Conservation (phyloP, 2,113 vertebrate species). For the Grammomys surdaster region DNA sequence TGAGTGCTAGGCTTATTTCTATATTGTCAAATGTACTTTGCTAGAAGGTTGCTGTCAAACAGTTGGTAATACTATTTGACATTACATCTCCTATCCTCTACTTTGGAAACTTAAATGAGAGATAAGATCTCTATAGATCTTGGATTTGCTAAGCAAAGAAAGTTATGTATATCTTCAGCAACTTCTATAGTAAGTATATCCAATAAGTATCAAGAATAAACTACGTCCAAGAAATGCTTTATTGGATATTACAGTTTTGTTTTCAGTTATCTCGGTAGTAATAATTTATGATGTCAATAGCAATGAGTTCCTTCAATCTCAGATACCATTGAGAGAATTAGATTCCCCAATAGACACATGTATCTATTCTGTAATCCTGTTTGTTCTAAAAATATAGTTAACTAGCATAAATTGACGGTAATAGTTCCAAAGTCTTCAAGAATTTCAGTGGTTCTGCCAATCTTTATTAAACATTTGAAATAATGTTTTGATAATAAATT, state of each 20-base stretch:
- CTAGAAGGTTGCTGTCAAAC: not conserved
- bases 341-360: not conserved
- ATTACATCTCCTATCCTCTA: not conserved
- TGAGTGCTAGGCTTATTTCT: not conserved
- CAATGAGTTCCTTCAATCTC: not conserved
- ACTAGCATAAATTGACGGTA: slow-evolving; percentile 59
- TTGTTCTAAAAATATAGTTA: slow-evolving; percentile 65
- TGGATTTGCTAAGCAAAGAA: not conserved
- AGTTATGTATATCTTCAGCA: not conserved
- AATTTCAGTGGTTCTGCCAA: slow-evolving; percentile 19
- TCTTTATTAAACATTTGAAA: slow-evolving; percentile 74
- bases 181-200: not conserved
- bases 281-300: not conserved
- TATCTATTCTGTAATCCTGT: not conserved
- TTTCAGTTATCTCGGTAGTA: not conserved
- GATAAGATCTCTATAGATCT: not conserved
- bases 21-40: not conserved
- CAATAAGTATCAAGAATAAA: not conserved
- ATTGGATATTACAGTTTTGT: not conserved
- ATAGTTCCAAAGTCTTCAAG: slow-evolving; percentile 6
- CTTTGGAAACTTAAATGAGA: not conserved
- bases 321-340: not conserved
- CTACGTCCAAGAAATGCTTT: not conserved
- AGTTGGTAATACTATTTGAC: not conserved
- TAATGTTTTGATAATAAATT: slow-evolving; percentile 75